Conservation (phyloP, 2,888 invertebrate species). For the Xestia xanthographa region DNA sequence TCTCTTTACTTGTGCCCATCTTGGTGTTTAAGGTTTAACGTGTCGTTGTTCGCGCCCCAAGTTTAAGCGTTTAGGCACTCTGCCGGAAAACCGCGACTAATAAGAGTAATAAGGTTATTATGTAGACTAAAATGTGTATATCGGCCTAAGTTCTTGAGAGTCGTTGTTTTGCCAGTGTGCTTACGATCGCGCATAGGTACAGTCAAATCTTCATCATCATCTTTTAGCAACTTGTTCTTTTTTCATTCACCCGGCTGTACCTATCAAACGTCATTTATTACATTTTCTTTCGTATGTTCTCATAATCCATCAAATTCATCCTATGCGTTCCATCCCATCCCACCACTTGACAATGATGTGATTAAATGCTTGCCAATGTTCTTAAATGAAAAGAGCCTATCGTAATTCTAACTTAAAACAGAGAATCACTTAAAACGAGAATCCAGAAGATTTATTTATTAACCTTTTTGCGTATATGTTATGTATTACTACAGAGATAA, state of each 20-base stretch:
- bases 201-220: neutral
- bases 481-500: constrained; percentile 1
- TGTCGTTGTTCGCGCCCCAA: neutral
- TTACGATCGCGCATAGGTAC: neutral
- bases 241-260: neutral
- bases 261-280: neutral
- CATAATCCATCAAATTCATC: neutral
- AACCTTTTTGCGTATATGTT: neutral
- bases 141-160: neutral
- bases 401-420: neutral
- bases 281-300: neutral
- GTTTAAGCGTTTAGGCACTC: neutral
- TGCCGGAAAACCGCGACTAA: neutral
- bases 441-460: neutral
- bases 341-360: neutral
- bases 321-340: neutral
- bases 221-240: neutral
- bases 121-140: neutral
- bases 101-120: neutral
- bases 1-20: neutral
- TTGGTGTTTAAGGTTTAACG: neutral
- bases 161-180: neutral
- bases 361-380: neutral
- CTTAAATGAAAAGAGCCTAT: neutral
- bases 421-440: too few species aligned